phyloP scores from a whole-genome alignment of 2,797 vertebrate genomes.

The Varecia variegata region DNA sequence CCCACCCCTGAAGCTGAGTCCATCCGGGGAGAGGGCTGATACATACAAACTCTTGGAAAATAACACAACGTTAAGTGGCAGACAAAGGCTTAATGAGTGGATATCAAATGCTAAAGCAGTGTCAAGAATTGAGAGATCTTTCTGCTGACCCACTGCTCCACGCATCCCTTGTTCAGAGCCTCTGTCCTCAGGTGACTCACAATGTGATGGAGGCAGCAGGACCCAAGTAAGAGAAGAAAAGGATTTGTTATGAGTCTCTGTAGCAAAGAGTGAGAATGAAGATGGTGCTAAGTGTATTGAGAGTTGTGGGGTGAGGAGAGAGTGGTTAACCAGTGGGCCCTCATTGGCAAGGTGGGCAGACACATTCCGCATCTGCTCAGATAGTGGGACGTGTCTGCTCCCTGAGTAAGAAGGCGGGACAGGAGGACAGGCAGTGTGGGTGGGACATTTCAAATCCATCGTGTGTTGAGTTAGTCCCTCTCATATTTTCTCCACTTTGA shows the following conservation, averaged over 20 bases:
- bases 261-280: background rate
- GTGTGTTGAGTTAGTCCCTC: background rate
- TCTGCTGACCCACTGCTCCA: background rate
- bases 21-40: background rate
- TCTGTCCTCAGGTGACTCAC: background rate
- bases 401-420: background rate
- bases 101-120: background rate
- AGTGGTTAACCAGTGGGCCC: background rate
- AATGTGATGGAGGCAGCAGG: background rate
- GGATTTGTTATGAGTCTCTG: background rate
- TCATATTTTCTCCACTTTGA: background rate
- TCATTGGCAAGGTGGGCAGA: fast-evolving
- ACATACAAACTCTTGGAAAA: background rate
- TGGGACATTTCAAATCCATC: background rate
- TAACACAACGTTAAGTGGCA: background rate
- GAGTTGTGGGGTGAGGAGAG: background rate
- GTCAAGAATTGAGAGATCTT: background rate
- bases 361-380: background rate
- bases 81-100: background rate
- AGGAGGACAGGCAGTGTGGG: background rate
- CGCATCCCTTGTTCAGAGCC: background rate
- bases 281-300: background rate
- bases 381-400: background rate
- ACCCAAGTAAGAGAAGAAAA: background rate
- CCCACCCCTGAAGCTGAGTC: background rate